phyloP scores from a whole-genome alignment of 2,888 invertebrate species.

The Pheosia gnoma region DNA sequence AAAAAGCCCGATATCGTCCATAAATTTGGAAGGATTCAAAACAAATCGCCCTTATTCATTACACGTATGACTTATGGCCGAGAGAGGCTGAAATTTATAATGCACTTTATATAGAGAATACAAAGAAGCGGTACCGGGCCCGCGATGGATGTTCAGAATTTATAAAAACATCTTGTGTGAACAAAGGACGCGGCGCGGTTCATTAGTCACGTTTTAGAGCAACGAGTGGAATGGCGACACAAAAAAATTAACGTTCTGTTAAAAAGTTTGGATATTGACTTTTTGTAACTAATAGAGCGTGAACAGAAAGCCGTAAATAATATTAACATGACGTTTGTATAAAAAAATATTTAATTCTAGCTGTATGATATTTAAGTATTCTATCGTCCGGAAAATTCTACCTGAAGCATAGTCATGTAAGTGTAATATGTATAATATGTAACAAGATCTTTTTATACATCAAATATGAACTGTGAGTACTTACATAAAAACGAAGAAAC shows the following conservation, averaged over 20 bases:
- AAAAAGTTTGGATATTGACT: constrained; percentile 41
- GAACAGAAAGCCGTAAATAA: constrained; percentile 35
- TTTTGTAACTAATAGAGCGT: constrained; percentile 53
- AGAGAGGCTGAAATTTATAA: constrained; percentile 71
- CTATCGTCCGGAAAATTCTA: no score
- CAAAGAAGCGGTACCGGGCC: constrained; percentile 61
- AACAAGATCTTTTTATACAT: no score
- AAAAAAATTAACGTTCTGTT: constrained; percentile 48
- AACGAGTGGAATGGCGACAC: constrained; percentile 46
- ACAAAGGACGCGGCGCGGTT: constrained; percentile 64
- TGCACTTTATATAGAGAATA: constrained; percentile 70
- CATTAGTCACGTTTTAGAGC: constrained; percentile 75
- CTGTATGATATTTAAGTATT: neutral
- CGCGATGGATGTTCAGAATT: constrained; percentile 53
- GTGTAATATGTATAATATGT: no score
- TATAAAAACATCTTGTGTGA: constrained; percentile 58
- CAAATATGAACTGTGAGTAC: constrained; percentile 33
- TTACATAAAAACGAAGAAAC: constrained; percentile 25
- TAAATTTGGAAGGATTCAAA: constrained; percentile 83
- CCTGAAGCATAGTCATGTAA: no score
- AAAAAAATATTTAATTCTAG: constrained; percentile 32
- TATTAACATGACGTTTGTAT: constrained; percentile 32
- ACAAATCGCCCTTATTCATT: constrained; percentile 85
- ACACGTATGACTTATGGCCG: constrained; percentile 81
- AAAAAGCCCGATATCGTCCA: constrained; percentile 79